Percentiles rank a stretch among this genome's conserved stretches.
Conservation (phyloP, 2,113 vertebrate species). For the Phaethon lepturus region DNA sequence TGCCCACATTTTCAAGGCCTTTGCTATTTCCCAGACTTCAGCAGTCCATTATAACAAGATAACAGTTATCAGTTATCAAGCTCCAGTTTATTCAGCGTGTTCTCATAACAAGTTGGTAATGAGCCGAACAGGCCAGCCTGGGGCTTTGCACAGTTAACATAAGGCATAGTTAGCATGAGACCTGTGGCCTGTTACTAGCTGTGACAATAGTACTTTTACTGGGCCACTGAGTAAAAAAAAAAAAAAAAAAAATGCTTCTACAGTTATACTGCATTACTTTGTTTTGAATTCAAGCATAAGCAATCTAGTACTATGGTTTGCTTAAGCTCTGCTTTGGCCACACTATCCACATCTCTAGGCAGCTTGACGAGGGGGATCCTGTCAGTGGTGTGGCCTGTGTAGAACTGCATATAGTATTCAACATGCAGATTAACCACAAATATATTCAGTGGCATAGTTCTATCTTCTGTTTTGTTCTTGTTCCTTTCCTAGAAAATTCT, state of each 20-base stretch:
- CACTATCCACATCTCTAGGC: no score
- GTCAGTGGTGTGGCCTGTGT: background rate
- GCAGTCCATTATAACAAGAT: background rate
- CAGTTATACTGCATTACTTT: background rate
- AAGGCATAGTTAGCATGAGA: no score
- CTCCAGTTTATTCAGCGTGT: background rate
- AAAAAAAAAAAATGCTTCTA: no score
- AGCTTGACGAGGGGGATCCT: background rate
- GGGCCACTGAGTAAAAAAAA: background rate
- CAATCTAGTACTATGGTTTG: rapidly evolving
- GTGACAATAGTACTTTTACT: background rate
- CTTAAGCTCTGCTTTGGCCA: background rate
- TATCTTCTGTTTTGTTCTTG: background rate
- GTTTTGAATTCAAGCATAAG: background rate
- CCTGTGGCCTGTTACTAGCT: no score
- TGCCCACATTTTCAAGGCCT: background rate
- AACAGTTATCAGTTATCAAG: background rate
- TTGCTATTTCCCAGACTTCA: no score
- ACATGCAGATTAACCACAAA: background rate
- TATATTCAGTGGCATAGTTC: background rate
- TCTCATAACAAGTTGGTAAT: background rate
- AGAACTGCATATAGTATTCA: background rate
- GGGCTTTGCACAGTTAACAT: no score
- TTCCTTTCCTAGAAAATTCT: background rate
- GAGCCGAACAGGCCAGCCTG: rapidly evolving